Evolutionary conservation across 2,888 invertebrate genomes (phyloP), one percentile per base, ranked within the genome.

Genomic region (Stictocephala bisonia): DNA sequence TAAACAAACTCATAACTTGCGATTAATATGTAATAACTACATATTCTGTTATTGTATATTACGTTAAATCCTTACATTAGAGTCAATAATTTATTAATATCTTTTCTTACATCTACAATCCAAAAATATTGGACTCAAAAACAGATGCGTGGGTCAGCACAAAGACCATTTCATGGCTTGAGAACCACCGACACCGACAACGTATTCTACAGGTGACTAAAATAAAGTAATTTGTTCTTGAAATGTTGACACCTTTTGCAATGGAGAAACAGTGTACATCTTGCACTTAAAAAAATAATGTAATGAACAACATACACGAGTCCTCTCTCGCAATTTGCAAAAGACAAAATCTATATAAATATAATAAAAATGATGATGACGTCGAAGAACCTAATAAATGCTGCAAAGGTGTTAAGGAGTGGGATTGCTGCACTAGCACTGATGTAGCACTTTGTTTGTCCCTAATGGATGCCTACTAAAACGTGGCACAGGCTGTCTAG

Each of bases 401-500:
- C 70, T 71, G 70, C 70, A 71, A 40, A 69, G 69, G 69, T 69
- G 69, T 69, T 67, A 24, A 71, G 70, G 70, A 71, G 70, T 71
- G 70, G 70, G 70, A 26, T n/a, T 40, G 40, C 44, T 58, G 70
- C 70, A 71, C 70, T 71, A 71, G 70, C 70, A 71, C 70, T 71
- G 70, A 29, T 53, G 69, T 71, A 71, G 70, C 70, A 71, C 70
- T 71, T 71, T 74, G 69, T 67, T 75, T 69, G 74, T 74, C 74
- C 78, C 79, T 79, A 77, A 73, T 75, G 77, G 77, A 76, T 78
- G 79, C 79, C 78, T 79, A 79, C 79, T 79, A 79, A 79, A 79
- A 79, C 79, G 79, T 79, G 79, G 79, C 79, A 18, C n/a, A 64
- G 66, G 67, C 50, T 50, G 27, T 89, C 82, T 95, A 95, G 89